Evolutionary conservation across 2,797 vertebrate genomes (phyloP).

Genomic region (Diglossa cyanea): DNA sequence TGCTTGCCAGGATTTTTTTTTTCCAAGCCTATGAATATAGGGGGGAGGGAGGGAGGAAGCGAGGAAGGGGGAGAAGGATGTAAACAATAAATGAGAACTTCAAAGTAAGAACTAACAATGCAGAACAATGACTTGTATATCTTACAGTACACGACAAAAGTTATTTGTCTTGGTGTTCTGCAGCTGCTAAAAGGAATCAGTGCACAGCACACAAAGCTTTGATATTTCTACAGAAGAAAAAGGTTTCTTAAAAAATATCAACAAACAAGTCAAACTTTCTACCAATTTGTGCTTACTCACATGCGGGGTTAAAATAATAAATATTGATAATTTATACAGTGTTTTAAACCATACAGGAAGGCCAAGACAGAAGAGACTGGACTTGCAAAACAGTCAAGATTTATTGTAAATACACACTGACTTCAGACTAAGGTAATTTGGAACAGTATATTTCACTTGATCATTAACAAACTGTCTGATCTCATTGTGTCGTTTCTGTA

Average conservation of each 20-base stretch:
- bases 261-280: conserved; percentile 22
- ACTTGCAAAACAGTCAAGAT: background rate
- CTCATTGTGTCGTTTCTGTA: background rate
- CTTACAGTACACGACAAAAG: conserved; percentile 15
- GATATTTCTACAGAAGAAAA: conserved; percentile 25
- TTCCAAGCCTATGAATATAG: background rate
- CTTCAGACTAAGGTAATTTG: background rate
- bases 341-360: background rate
- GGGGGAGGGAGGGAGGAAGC: conserved; percentile 28
- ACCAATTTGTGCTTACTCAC: background rate
- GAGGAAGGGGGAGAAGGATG: conserved; percentile 65
- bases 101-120: conserved; percentile 40
- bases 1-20: conserved; percentile 6
- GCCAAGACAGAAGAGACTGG: background rate
- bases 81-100: conserved; percentile 58
- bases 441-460: background rate
- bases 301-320: conserved; percentile 14
- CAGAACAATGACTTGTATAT: conserved; percentile 48
- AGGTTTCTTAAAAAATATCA: background rate
- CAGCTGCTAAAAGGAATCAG: conserved; percentile 51
- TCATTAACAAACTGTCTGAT: background rate
- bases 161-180: conserved; percentile 28
- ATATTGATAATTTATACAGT: background rate
- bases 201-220: conserved; percentile 29
- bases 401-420: background rate